Evolutionary conservation across 2,888 invertebrate species (phyloP).

Genomic region (Trachelus iudaicus): DNA sequence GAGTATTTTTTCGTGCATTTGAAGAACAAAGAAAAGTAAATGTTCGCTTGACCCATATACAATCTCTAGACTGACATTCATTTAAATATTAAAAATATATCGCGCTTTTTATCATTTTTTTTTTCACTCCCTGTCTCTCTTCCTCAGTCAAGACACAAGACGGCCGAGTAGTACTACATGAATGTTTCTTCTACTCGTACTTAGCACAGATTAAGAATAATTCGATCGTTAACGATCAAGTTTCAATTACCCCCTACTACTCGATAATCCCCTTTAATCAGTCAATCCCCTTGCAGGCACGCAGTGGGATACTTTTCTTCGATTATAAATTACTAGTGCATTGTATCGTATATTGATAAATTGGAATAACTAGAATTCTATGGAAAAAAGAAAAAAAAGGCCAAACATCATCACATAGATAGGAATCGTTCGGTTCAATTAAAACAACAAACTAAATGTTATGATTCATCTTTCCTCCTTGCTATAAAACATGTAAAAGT

Average conservation of each 20-base stretch:
- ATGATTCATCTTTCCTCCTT: not conserved
- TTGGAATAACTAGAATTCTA: not conserved
- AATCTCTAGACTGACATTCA: not conserved
- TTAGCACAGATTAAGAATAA: slow-evolving; percentile 61
- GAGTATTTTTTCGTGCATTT: not conserved
- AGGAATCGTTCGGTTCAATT: not conserved
- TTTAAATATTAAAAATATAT: not conserved
- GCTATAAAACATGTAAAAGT: not conserved
- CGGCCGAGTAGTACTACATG: not conserved
- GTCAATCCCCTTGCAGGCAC: slow-evolving; percentile 23
- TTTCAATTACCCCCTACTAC: slow-evolving; percentile 12
- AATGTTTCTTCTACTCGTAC: slow-evolving; percentile 49
- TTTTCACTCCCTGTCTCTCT: not conserved
- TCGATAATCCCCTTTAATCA: slow-evolving; percentile 26
- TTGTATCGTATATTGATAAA: not conserved
- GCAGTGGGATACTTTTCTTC: slow-evolving; percentile 17
- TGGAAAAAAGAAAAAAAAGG: not conserved
- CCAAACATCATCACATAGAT: not conserved
- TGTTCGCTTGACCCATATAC: not conserved
- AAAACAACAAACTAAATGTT: not conserved
- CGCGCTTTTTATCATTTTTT: not conserved
- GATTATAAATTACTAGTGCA: not conserved
- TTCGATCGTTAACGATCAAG: slow-evolving; percentile 38
- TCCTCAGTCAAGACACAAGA: not conserved
- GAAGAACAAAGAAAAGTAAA: not conserved